Evolutionary conservation across 1,140 invertebrate genomes (phyloP).

Genomic region (Calephelis virginiensis): DNA sequence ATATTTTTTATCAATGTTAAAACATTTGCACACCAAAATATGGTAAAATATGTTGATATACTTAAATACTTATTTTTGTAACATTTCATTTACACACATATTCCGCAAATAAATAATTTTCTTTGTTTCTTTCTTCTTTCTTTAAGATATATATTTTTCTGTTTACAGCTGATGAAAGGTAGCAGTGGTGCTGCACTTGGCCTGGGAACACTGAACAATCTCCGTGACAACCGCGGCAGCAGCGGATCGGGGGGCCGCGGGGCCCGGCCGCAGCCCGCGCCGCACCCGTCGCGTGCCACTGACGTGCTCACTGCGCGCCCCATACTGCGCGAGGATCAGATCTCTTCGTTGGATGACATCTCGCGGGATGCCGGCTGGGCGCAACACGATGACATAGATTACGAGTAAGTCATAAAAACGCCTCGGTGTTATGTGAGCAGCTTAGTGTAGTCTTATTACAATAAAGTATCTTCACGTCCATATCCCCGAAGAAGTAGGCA

Average conservation of each 20-base stretch:
- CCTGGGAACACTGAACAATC: constrained; percentile 6
- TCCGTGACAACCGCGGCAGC: not conserved
- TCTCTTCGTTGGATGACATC: constrained; percentile 94
- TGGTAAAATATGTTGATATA: too few relatives aligned
- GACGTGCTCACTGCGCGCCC: constrained; percentile 80
- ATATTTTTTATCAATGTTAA: too few relatives aligned
- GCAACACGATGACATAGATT: constrained; percentile 94
- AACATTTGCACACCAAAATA: too few relatives aligned
- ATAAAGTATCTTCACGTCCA: too few relatives aligned
- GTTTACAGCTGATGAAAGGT: constrained; percentile 10
- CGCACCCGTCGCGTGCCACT: constrained; percentile 62
- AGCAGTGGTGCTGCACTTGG: constrained; percentile 8
- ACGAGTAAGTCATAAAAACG: constrained; percentile 82
- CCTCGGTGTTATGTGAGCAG: too few relatives aligned
- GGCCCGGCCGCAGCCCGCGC: constrained; percentile 50
- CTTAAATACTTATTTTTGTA: too few relatives aligned
- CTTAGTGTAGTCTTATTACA: too few relatives aligned
- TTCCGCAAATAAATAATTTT: too few relatives aligned
- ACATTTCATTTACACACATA: too few relatives aligned
- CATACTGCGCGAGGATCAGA: constrained; percentile 95
- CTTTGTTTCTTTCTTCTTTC: too few relatives aligned
- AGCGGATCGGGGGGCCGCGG: constrained; percentile 23
- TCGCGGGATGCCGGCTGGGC: constrained; percentile 94
- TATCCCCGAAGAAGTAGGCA: too few relatives aligned
- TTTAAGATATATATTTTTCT: not conserved